Percentiles rank a stretch among this genome's conserved stretches.
These are phyloP conservation scores for Andrena dorsata DNA, from an alignment of 2,888 invertebrate genomes.

Conservation along the genomic window DNA sequence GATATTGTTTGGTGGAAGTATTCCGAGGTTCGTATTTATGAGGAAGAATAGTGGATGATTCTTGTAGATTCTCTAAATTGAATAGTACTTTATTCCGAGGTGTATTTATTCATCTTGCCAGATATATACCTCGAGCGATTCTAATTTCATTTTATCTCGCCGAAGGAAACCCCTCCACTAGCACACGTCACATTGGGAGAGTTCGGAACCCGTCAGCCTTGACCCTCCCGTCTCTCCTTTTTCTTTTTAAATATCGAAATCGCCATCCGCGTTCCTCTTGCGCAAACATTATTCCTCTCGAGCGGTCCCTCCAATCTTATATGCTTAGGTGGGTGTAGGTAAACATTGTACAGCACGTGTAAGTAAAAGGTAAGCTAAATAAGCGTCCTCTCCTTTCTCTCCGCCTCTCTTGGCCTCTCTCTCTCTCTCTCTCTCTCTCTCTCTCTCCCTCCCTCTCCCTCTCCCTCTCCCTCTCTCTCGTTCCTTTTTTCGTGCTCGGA, in stretches of 20 bases:
- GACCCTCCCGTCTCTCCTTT: conserved; percentile 45
- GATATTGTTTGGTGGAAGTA: too few species aligned
- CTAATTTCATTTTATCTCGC: background rate
- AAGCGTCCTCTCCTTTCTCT: conserved; percentile 70
- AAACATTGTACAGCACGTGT: conserved; percentile 80
- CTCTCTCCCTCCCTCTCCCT: conserved; percentile 31
- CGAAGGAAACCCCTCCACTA: background rate
- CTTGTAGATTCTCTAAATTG: too few species aligned
- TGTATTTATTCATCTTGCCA: too few species aligned
- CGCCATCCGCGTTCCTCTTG: conserved; percentile 68
- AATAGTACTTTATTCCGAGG: too few species aligned
- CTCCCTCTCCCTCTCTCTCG: background rate
- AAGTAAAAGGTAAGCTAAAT: conserved; percentile 80
- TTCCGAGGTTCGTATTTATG: too few species aligned
- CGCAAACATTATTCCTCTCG: conserved; percentile 77
- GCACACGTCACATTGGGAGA: background rate
- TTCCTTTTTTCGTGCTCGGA: conserved; percentile 55
- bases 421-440: conserved; percentile 6
- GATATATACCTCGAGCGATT: too few species aligned
- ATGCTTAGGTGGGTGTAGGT: conserved; percentile 79
- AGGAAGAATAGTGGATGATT: too few species aligned
- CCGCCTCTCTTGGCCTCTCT: conserved; percentile 23
- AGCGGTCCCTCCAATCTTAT: conserved; percentile 74
- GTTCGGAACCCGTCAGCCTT: conserved; percentile 48
- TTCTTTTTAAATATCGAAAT: conserved; percentile 68